A percentile compares a stretch with the other conserved stretches of the same genome.
Evolutionary conservation across 35 echinoderm and acorn worm genomes (phyloP).

Genomic region (Ophioderma brevispina): DNA sequence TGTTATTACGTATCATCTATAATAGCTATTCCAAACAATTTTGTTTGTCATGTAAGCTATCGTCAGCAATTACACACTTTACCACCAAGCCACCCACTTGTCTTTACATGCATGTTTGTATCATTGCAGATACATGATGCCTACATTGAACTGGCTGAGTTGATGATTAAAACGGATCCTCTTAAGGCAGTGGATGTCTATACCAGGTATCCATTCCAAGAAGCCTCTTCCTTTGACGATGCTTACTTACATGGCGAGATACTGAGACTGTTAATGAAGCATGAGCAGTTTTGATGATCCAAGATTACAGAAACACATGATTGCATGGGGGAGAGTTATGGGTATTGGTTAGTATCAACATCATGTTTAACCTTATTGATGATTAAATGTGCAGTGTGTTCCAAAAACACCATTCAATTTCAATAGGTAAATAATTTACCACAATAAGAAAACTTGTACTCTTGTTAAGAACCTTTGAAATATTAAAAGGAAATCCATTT

Average conservation of each 20-base stretch:
- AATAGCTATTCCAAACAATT: too few relatives aligned
- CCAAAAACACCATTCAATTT: too few relatives aligned
- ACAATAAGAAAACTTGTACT: background rate
- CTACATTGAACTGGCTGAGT: conserved; percentile 92
- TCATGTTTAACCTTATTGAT: too few relatives aligned
- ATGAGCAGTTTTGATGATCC: conserved; percentile 93
- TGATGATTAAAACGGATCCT: conserved; percentile 78
- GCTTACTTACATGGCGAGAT: conserved; percentile 95
- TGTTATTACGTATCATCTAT: too few relatives aligned
- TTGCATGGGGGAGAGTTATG: conserved; percentile 90
- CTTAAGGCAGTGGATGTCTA: conserved; percentile 94
- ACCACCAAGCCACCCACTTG: too few relatives aligned
- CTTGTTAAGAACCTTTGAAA: too few relatives aligned
- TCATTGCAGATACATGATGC: conserved; percentile 87
- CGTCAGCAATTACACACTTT: too few relatives aligned
- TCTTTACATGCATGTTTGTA: too few relatives aligned
- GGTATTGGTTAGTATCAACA: conserved; percentile 89
- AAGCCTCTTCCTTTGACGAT: conserved; percentile 92
- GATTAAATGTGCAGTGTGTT: too few relatives aligned
- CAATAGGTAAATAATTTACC: too few relatives aligned
- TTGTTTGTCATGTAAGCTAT: too few relatives aligned
- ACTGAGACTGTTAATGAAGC: conserved; percentile 92
- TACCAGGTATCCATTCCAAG: conserved; percentile 79
- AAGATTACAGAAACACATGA: conserved; percentile 85
- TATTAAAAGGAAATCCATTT: too few relatives aligned